phyloP scores from a whole-genome alignment of 2,888 invertebrate genomes.

The Catocala fraxini region DNA sequence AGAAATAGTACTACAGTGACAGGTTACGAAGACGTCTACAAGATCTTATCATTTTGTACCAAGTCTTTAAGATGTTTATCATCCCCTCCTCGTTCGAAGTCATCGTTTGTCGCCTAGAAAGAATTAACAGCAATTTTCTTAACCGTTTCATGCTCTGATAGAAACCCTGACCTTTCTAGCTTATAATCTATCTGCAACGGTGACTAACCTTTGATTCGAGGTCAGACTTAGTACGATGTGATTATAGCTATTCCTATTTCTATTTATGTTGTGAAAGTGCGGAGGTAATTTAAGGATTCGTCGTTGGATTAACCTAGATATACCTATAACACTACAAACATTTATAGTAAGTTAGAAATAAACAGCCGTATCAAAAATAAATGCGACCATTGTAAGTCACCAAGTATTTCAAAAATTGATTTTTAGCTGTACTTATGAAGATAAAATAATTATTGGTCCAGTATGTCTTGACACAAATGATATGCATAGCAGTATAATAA shows the following conservation, averaged over 20 bases:
- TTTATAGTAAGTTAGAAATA: too few relatives aligned
- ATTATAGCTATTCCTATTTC: slow-evolving; percentile 9
- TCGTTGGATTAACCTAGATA: neutral
- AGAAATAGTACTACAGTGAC: too few relatives aligned
- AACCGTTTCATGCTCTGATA: slow-evolving; percentile 20
- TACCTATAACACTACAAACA: too few relatives aligned
- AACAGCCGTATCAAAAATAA: too few relatives aligned
- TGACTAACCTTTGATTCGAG: slow-evolving; percentile 14
- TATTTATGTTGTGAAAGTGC: slow-evolving; percentile 9
- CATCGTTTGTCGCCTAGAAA: slow-evolving; percentile 9
- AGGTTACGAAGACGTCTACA: too few relatives aligned
- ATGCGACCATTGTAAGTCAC: too few relatives aligned
- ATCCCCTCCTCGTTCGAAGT: neutral
- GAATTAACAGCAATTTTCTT: slow-evolving; percentile 15
- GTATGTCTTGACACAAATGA: too few relatives aligned
- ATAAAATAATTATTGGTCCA: too few relatives aligned
- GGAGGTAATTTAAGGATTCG: slow-evolving; percentile 1
- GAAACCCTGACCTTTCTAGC: slow-evolving; percentile 13
- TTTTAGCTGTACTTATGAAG: too few relatives aligned
- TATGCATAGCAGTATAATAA: too few relatives aligned
- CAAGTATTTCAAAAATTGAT: too few relatives aligned
- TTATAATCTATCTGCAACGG: slow-evolving; percentile 12
- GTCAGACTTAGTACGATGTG: slow-evolving; percentile 1
- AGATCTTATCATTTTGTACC: neutral
- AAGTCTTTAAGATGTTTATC: slow-evolving; percentile 1